Percentiles rank a stretch among this genome's conserved stretches.
These are phyloP conservation scores for Apistogramma diplotaenia DNA, from an alignment of 2,113 vertebrate species.

Conservation along the genomic window DNA sequence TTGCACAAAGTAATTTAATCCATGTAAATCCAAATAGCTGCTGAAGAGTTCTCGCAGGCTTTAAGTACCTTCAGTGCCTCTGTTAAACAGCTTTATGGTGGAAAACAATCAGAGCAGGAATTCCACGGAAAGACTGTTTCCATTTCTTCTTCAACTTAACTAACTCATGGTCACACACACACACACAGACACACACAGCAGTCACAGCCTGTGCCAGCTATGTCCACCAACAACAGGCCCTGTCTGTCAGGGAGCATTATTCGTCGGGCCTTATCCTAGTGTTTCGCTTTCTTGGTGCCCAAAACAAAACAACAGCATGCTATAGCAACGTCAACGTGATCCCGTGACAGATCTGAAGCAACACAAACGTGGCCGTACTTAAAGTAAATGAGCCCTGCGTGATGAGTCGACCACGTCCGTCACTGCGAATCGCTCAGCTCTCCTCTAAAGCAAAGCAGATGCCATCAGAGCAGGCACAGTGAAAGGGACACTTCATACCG, in stretches of 20 bases:
- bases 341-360: slow-evolving; percentile 59
- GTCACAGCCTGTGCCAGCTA: slow-evolving; percentile 37
- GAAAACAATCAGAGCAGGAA: slow-evolving; percentile 48
- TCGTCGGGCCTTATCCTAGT: slow-evolving; percentile 45
- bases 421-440: slow-evolving; percentile 55
- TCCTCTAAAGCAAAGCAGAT: slow-evolving; percentile 75
- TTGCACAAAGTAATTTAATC: slow-evolving; percentile 16
- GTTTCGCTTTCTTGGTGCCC: slow-evolving; percentile 46
- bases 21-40: slow-evolving; percentile 41
- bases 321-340: slow-evolving; percentile 63
- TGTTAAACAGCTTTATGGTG: slow-evolving; percentile 14
- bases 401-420: slow-evolving; percentile 68
- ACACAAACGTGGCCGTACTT: slow-evolving; percentile 53
- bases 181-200: slow-evolving; percentile 17
- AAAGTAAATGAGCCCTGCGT: slow-evolving; percentile 68
- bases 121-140: slow-evolving; percentile 24
- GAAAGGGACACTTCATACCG: slow-evolving; percentile 37
- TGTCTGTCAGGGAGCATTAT: slow-evolving; percentile 60
- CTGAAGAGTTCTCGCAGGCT: slow-evolving; percentile 4
- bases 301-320: slow-evolving; percentile 68
- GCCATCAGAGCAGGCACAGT: slow-evolving; percentile 45
- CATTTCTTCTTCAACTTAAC: slow-evolving; percentile 28
- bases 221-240: slow-evolving; percentile 57
- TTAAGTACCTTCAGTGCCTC: slow-evolving; percentile 14
- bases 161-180: slow-evolving; percentile 11